Evolutionary conservation across 2,113 vertebrate species (phyloP).

Genomic region (Myocastor coypus): DNA sequence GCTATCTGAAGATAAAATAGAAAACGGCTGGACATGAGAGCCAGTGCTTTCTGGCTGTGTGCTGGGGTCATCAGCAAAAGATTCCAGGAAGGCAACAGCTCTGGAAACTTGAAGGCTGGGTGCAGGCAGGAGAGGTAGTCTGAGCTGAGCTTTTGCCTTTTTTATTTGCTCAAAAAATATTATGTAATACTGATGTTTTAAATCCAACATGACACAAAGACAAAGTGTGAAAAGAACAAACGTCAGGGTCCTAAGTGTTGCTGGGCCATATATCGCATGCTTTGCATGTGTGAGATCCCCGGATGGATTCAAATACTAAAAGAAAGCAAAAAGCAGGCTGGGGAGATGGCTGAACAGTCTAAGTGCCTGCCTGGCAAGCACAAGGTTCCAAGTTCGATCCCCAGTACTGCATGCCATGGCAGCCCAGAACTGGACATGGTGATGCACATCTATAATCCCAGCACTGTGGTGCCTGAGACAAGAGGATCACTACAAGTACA

Average conservation of each 20-base stretch:
- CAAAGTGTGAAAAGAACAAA: neutral
- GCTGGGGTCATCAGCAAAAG: rapidly evolving
- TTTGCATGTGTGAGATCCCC: too few relatives aligned
- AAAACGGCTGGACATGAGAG: neutral
- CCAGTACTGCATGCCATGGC: too few relatives aligned
- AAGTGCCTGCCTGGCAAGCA: too few relatives aligned
- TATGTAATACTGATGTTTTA: neutral
- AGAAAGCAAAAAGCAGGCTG: too few relatives aligned
- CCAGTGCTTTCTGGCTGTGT: neutral
- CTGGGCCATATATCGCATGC: too few relatives aligned
- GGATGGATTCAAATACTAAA: neutral
- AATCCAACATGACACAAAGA: neutral
- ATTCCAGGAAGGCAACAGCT: neutral
- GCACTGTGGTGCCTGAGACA: too few relatives aligned
- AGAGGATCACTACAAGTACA: too few relatives aligned
- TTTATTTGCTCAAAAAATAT: slow-evolving; percentile 27
- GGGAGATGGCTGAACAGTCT: too few relatives aligned
- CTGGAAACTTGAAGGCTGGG: neutral
- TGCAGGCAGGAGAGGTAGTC: neutral
- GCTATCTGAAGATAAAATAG: neutral
- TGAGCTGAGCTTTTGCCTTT: neutral
- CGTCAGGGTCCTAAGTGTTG: neutral
- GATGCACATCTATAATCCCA: too few relatives aligned
- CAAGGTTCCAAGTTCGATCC: too few relatives aligned
- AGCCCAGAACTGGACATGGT: too few relatives aligned